A percentile compares a stretch with the other conserved stretches of the same genome.
Evolutionary conservation across 2,113 vertebrate genomes (phyloP).

Genomic region (Pangasianodon hypophthalmus): DNA sequence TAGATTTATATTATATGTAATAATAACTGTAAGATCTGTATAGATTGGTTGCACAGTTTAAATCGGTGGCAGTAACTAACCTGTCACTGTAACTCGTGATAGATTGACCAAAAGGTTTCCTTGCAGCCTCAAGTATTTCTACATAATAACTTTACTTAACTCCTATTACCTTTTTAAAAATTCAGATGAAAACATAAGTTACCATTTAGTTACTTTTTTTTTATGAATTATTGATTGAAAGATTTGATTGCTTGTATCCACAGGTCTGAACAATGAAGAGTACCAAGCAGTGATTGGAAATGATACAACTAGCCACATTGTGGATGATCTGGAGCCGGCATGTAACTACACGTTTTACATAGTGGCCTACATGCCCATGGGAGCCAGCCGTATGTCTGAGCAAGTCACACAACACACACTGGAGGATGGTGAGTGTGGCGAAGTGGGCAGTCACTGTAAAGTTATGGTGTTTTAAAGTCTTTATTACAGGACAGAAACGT

Average conservation of each 20-base stretch:
- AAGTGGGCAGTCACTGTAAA: slow-evolving; percentile 24
- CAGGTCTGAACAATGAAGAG: slow-evolving; percentile 97
- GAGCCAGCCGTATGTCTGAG: slow-evolving; percentile 98
- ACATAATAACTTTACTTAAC: not conserved
- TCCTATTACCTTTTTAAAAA: not conserved
- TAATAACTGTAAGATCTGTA: not conserved
- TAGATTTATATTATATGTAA: not conserved
- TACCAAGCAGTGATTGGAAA: slow-evolving; percentile 98
- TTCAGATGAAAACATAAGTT: not conserved
- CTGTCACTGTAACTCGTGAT: not conserved
- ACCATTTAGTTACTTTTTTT: not conserved
- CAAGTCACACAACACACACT: slow-evolving; percentile 91
- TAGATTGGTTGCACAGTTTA: not conserved
- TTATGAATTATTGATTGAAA: not conserved
- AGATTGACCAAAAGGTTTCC: not conserved
- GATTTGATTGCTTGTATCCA: not conserved
- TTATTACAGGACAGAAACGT: not conserved
- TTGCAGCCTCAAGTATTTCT: not conserved
- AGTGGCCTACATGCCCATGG: slow-evolving; percentile 98
- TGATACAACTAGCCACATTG: slow-evolving; percentile 93
- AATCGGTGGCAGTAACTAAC: not conserved
- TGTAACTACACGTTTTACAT: slow-evolving; percentile 97
- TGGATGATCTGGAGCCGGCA: slow-evolving; percentile 93
- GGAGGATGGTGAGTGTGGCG: slow-evolving; percentile 86
- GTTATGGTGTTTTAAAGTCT: not conserved